A percentile compares a stretch with the other conserved stretches of the same genome.
phyloP scores from a whole-genome alignment of 2,888 invertebrate species.

The Rotaria sp. region DNA sequence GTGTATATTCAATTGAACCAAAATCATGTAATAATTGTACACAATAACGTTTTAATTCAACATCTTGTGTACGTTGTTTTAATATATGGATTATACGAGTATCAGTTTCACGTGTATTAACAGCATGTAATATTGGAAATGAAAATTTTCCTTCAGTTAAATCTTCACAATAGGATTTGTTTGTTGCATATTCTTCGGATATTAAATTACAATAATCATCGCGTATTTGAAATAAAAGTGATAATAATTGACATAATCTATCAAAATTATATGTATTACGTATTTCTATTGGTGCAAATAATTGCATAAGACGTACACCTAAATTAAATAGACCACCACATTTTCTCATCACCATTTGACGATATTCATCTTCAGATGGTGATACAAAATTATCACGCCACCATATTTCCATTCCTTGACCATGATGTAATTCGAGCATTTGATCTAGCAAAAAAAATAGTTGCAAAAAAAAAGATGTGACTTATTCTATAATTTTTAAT shows the following conservation, averaged over 20 bases:
- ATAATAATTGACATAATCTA: conserved; percentile 74
- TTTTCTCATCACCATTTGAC: conserved; percentile 62
- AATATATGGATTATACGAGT: conserved; percentile 60
- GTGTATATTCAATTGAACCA: conserved; percentile 81
- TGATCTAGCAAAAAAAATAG: conserved; percentile 65
- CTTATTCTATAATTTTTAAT: too few species aligned
- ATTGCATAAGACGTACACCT: conserved; percentile 84
- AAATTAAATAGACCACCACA: conserved; percentile 92
- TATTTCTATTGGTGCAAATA: conserved; percentile 67
- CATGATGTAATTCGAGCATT: conserved; percentile 80
- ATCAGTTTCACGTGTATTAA: conserved; percentile 37
- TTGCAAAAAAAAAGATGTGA: too few species aligned
- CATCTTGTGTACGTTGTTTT: conserved; percentile 76
- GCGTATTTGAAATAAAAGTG: conserved; percentile 88
- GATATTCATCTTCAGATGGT: conserved; percentile 82
- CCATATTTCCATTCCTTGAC: conserved; percentile 95
- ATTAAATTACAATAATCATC: conserved; percentile 88
- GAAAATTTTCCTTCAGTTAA: conserved; percentile 96
- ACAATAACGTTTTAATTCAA: conserved; percentile 86
- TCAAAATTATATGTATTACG: conserved; percentile 70
- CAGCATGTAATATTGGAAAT: conserved; percentile 86
- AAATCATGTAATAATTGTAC: conserved; percentile 72
- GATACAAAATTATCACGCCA: conserved; percentile 91
- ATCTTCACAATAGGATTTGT: conserved; percentile 93
- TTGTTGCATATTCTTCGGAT: conserved; percentile 78